Conservation (phyloP, 2,113 vertebrate species). For the Peucedramus taeniatus region DNA sequence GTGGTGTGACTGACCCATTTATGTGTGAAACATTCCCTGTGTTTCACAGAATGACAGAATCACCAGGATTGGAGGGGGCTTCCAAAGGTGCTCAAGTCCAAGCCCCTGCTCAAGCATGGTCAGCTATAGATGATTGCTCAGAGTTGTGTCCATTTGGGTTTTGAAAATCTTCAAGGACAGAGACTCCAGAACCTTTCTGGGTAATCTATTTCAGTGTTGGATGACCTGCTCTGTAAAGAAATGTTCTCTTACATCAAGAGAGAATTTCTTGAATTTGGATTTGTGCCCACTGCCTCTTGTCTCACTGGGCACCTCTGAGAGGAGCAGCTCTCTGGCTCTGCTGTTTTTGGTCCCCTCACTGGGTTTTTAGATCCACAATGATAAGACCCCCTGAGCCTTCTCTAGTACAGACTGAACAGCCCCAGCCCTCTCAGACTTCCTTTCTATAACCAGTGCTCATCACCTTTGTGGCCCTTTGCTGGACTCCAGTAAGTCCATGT, state of each 20-base stretch:
- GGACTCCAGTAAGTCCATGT: neutral
- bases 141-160: neutral
- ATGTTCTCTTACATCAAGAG: neutral
- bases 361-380: neutral
- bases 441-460: no score
- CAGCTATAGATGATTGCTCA: neutral
- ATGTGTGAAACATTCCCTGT: neutral
- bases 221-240: neutral
- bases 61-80: neutral
- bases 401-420: neutral
- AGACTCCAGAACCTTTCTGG: neutral
- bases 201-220: neutral
- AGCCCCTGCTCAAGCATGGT: neutral
- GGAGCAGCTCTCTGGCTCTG: neutral
- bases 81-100: neutral
- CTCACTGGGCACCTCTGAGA: neutral
- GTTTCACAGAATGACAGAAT: neutral
- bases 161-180: neutral
- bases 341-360: accelerated
- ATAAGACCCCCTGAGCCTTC: neutral
- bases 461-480: neutral
- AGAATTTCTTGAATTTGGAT: neutral
- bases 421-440: neutral
- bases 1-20: neutral
- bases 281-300: neutral